A percentile compares a stretch with the other conserved stretches of the same genome.
These are phyloP conservation scores for Chionoecetes opilio DNA, from an alignment of 1,140 invertebrate species.

Conservation along the genomic window DNA sequence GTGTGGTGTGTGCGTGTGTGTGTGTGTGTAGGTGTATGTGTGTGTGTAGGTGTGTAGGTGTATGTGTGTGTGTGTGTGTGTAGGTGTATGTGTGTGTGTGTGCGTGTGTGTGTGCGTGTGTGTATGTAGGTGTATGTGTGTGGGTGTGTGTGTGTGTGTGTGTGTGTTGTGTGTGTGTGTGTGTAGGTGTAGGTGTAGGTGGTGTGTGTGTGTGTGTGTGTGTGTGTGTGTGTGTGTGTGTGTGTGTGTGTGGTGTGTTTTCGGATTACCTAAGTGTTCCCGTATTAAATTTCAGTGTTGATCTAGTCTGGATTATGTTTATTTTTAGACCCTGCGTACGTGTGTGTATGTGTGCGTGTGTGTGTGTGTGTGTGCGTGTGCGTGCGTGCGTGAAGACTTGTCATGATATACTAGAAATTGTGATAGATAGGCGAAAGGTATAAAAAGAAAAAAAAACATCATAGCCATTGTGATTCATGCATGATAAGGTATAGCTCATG, in stretches of 20 bases:
- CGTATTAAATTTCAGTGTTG: conserved; percentile 4
- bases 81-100: neutral
- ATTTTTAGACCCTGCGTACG: neutral
- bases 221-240: conserved; percentile 3
- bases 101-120: neutral
- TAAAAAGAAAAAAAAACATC: no score
- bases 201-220: conserved; percentile 16
- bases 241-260: neutral
- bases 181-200: neutral
- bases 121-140: neutral
- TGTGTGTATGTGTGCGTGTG: neutral
- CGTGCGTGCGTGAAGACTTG: no score
- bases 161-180: neutral
- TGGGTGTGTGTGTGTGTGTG: neutral
- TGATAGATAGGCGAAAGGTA: no score
- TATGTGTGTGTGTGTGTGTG: neutral
- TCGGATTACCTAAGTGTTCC: neutral
- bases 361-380: conserved; percentile 25
- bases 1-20: neutral
- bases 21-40: neutral
- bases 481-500: no score
- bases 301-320: neutral
- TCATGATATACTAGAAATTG: no score
- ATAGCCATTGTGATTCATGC: no score
- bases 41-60: neutral